Evolutionary conservation across 1,140 invertebrate species (phyloP), one percentile per base, ranked within the genome.

Genomic region (Lepidostoma basale): DNA sequence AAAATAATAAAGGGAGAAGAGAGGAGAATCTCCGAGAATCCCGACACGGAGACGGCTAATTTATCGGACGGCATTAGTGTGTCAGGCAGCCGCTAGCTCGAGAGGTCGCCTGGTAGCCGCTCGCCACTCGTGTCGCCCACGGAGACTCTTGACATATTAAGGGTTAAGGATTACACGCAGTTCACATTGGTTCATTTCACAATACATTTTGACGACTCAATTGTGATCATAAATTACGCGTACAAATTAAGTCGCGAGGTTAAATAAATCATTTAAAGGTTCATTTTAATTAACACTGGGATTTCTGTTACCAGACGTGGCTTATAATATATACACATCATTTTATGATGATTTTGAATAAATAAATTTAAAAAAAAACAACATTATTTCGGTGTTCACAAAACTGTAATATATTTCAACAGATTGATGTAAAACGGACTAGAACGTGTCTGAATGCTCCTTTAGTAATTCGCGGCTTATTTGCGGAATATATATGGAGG

Each of bases 131-230:
- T 12, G 18, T 18, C 3, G 12, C 14, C 45, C 45, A 39, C 49
- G 60, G 60, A 25, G 56, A 52, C 60, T 56, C 65, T 69, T 56
- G 67, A 64, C 60, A 69, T 69, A 69, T 69, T 64, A 64, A 36
- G 60, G 67, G 47, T 65, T 65, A 69, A 58, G 30, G 28, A 14
- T 56, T 56, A 22, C 16, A 42, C n/a, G 25, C 20, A 22, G 16
- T n/a, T 4, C 12, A 40, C 14, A 16, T 6, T 47, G 16, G 30
- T 22, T 28, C 42, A 16, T n/a, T 10, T 30, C 36, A 16, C 26
- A 62, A 12, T 62, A 20, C 33, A 28, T 62, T 62, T 62, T 9
- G 26, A 16, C 2, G 4, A 8, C 25, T 30, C 25, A 2, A 22
- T n/a, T n/a, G n/a, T n/a, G n/a, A n/a, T n/a, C n/a, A n/a, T n/a